These are phyloP conservation scores for Andrena dorsata DNA, from an alignment of 2,888 invertebrate genomes.

Conservation along the genomic window DNA sequence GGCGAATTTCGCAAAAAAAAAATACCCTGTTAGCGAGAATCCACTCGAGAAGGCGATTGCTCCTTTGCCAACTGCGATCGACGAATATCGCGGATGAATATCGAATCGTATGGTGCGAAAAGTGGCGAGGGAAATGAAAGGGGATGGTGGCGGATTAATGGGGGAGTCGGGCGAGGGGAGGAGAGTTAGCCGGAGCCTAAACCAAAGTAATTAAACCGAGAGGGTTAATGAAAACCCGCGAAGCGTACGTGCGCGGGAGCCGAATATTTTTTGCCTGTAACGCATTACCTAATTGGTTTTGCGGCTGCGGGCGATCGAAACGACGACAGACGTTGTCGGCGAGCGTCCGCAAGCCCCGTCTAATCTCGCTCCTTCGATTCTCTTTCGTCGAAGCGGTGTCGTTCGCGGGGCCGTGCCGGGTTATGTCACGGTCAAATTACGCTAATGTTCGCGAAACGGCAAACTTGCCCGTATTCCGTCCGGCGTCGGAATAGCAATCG, in stretches of 20 bases:
- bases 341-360: neutral
- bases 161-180: neutral
- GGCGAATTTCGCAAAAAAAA: neutral
- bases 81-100: neutral
- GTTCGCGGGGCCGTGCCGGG: constrained; percentile 20
- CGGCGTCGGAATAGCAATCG: constrained; percentile 54
- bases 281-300: constrained; percentile 70
- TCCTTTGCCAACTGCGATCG: neutral
- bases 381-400: constrained; percentile 11
- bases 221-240: constrained; percentile 46
- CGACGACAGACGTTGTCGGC: no score
- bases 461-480: constrained; percentile 48
- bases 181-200: constrained; percentile 18
- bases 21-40: neutral
- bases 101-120: neutral
- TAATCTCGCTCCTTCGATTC: constrained; percentile 9
- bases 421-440: constrained; percentile 58
- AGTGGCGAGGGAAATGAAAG: neutral
- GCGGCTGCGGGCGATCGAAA: constrained; percentile 43
- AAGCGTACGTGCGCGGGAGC: constrained; percentile 3
- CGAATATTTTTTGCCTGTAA: constrained; percentile 62
- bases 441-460: constrained; percentile 61
- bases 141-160: neutral
- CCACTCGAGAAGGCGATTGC: neutral
- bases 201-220: constrained; percentile 58